Evolutionary conservation across 2,888 invertebrate species (phyloP).

Genomic region (Dichetophora obliterata): DNA sequence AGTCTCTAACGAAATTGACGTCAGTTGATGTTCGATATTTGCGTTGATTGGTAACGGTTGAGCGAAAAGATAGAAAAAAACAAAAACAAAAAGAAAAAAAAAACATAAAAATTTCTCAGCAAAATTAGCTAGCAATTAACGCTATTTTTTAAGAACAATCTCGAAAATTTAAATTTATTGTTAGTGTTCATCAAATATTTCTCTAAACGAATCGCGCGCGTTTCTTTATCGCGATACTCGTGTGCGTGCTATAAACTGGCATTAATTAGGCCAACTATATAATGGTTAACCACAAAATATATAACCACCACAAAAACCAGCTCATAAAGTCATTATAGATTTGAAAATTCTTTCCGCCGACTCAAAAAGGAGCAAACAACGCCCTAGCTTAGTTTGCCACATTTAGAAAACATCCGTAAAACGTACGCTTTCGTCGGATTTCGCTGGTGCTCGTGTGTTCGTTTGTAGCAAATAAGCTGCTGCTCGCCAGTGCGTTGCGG

Average conservation of each 20-base stretch:
- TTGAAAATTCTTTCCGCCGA: too few relatives aligned
- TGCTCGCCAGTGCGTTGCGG: conserved; percentile 4
- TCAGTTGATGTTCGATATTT: conserved; percentile 70
- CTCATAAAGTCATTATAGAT: too few relatives aligned
- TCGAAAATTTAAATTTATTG: too few relatives aligned
- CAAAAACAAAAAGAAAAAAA: not conserved
- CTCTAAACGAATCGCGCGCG: not conserved
- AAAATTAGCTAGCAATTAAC: too few relatives aligned
- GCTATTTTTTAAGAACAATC: too few relatives aligned
- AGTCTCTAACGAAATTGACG: conserved; percentile 50
- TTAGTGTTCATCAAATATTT: not conserved
- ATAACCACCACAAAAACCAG: too few relatives aligned
- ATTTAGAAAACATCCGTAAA: not conserved
- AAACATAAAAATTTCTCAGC: too few relatives aligned
- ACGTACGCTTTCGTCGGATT: not conserved
- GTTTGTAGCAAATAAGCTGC: not conserved
- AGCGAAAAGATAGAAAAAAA: conserved; percentile 39
- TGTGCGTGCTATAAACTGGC: too few relatives aligned
- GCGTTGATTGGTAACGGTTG: conserved; percentile 68
- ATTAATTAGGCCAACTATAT: too few relatives aligned
- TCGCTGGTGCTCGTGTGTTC: not conserved
- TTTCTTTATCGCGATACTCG: not conserved
- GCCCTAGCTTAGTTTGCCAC: conserved; percentile 8
- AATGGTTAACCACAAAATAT: too few relatives aligned
- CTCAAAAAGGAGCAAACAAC: conserved; percentile 4